Evolutionary conservation across 2,113 vertebrate genomes (phyloP), one percentile per base, ranked within the genome.

Genomic region (Gobio gobio): DNA sequence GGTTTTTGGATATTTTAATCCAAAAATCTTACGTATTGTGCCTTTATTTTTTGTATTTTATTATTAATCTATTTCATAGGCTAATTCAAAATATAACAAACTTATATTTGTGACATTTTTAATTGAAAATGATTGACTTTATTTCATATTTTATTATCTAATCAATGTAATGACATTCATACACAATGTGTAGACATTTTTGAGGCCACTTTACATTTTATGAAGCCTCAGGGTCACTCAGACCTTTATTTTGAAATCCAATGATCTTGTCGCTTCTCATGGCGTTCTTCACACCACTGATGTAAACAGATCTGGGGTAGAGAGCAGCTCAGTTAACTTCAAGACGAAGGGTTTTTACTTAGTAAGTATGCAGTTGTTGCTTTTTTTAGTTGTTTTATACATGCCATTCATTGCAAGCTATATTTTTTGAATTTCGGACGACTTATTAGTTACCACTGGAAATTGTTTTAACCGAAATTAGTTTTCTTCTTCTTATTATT

Each of bases 161-260:
- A n/a, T n/a, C n/a, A 43, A 40, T 43, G 36, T 40, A 70, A 29
- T 33, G 16, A 36, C 7, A 18, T 68, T 36, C 18, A 56, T 20
- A 1, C 51, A 56, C 18, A 68, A 40, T 40, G 33, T 68, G 64
- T 33, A 64, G 14, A 2, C 8, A 29, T 16, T 18, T 18, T 14
- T 64, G 13, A 66, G 26, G 63, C 13, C 5, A 16, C 13, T 33
- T 13, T 33, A 16, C 29, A 9, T 12, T 29, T 5, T 3, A 24
- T 18, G 14, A 36, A 36, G 29, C 16, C 29, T 54, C 47, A 2
- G 0, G 3, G 0, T 47, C 14, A 3, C 26, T 56, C 51, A 14
- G 54, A 78, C 76, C 36, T 79, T 63, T 79, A 79, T 79, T 79
- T 79, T 78, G 76, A 78, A 78, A 78, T 6, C 33, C 76, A 40